Evolutionary conservation across 2,113 vertebrate species (phyloP), one percentile per base, ranked within the genome.

Genomic region (Hyperopisus bebe): DNA sequence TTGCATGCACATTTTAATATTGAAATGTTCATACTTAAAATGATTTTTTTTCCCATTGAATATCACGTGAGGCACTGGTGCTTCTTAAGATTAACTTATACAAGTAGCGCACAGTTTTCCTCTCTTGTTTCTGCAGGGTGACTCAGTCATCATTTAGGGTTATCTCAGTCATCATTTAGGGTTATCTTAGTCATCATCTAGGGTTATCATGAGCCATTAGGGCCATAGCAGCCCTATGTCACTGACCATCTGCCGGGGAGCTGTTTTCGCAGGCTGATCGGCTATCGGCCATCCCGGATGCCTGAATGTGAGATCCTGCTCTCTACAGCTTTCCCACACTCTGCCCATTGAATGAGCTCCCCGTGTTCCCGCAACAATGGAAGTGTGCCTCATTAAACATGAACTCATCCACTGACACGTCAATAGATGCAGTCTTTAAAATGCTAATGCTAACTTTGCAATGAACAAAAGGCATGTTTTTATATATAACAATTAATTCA

Each of bases 241-340:
- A 80, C 13, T 17, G 15, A 17, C 35, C 35, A 42, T 19, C 74
- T 80, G 74, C 11, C 2, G 35, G 35, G 4, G 7, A 77, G 1
- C 15, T 4, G 1, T 17, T 17, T 39, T 77, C 3, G 46, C 35
- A n/a, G 82, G 82, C 82, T 47, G 5, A 7, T 3, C 42, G 8
- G 82, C 39, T 15, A 10, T 13, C 46, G 19, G 9, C n/a, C 39
- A 7, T 10, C 24, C 0, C 3, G 11, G 85, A 86, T 19, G n/a
- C 8, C 44, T 87, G 85, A 31, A 53, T 31, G 24, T 87, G 85
- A 39, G 86, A 87, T 21, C 17, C n/a, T 27, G 83, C 8, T 50
- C 83, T 48, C 44, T 47, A 17, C 21, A 86, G 83, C 83, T 87
- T 87, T 87, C 86, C 86, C 86, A 87, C 86, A 87, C 50, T 87